A percentile compares a stretch with the other conserved stretches of the same genome.
These are phyloP conservation scores for Chymomyza amoena DNA, from an alignment of 2,888 invertebrate genomes.

Conservation along the genomic window DNA sequence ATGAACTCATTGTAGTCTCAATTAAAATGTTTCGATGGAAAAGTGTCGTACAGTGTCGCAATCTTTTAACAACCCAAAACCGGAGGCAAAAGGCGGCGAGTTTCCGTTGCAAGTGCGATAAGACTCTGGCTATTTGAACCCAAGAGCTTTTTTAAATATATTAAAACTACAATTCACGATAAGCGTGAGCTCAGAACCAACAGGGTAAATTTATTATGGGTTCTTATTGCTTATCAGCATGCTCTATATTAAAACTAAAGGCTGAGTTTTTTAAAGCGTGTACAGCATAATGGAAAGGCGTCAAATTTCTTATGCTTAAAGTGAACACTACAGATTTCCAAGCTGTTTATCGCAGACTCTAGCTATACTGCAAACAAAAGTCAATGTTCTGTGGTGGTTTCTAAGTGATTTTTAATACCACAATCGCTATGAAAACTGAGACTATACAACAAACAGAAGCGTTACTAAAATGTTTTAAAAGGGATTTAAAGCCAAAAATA, in stretches of 20 bases:
- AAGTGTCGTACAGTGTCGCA: background rate
- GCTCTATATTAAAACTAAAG: background rate
- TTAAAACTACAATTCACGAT: conserved; percentile 35
- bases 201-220: background rate
- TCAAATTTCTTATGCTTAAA: background rate
- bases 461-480: background rate
- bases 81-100: conserved; percentile 2
- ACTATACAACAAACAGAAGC: background rate
- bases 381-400: conserved; percentile 47
- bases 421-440: background rate
- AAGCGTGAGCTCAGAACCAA: conserved; percentile 31
- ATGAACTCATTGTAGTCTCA: background rate
- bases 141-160: conserved; percentile 35
- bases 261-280: background rate
- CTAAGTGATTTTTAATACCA: conserved; percentile 40
- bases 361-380: conserved; percentile 21
- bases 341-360: conserved; percentile 24
- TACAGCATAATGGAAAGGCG: background rate
- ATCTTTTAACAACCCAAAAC: background rate
- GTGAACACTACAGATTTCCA: background rate
- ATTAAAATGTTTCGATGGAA: background rate
- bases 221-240: background rate
- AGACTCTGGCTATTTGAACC: conserved; percentile 38
- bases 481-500: background rate
- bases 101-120: conserved; percentile 67